phyloP scores from a whole-genome alignment of 1,140 invertebrate species.

The Aphelinus certus region DNA sequence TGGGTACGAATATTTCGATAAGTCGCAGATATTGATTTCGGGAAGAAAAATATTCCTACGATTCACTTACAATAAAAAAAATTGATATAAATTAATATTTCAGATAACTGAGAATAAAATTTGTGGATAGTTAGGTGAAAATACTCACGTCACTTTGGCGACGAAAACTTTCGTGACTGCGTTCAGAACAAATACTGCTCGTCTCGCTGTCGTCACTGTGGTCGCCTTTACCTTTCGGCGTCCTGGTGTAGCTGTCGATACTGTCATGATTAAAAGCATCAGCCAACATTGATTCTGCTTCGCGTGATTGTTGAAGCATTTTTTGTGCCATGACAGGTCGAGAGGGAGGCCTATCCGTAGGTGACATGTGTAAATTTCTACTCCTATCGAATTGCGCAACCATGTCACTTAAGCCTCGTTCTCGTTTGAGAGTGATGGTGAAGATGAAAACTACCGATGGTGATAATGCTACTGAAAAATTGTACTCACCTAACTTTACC shows the following conservation, averaged over 20 bases:
- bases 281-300: slow-evolving; percentile 85
- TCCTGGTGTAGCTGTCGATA: slow-evolving; percentile 57
- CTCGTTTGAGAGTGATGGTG: too few relatives aligned
- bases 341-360: slow-evolving; percentile 66
- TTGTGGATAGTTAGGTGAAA: not conserved
- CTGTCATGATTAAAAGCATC: slow-evolving; percentile 73
- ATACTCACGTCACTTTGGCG: slow-evolving; percentile 82
- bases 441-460: too few relatives aligned
- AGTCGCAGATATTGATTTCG: too few relatives aligned
- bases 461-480: not conserved
- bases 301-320: slow-evolving; percentile 86
- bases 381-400: slow-evolving; percentile 41
- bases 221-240: slow-evolving; percentile 69
- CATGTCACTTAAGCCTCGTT: too few relatives aligned
- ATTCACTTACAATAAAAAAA: too few relatives aligned
- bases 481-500: slow-evolving; percentile 52
- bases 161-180: slow-evolving; percentile 86
- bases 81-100: too few relatives aligned
- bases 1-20: too few relatives aligned
- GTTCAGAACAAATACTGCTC: slow-evolving; percentile 92
- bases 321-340: slow-evolving; percentile 80
- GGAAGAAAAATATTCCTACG: too few relatives aligned
- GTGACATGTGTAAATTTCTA: slow-evolving; percentile 60
- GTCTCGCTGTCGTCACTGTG: slow-evolving; percentile 93
- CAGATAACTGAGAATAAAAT: too few relatives aligned